Percentiles rank a stretch among this genome's conserved stretches.
These are phyloP conservation scores for Bujurquina vittata DNA, from an alignment of 2,113 vertebrate species.

Conservation along the genomic window DNA sequence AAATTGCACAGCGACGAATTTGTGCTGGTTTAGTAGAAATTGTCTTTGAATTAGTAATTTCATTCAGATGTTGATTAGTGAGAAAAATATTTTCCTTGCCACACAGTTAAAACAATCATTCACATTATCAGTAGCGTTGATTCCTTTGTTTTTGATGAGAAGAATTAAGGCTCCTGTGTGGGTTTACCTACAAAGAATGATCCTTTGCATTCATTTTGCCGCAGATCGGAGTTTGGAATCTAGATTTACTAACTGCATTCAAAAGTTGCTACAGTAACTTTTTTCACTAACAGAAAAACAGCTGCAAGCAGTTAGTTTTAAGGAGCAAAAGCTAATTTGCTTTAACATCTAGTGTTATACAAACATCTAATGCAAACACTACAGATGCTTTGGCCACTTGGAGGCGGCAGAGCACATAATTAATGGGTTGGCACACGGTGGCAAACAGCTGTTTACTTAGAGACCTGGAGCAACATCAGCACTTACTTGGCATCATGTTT, in stretches of 20 bases:
- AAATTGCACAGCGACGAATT: not conserved
- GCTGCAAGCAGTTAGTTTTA: too few species aligned
- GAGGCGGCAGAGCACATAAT: not conserved
- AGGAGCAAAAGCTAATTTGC: too few species aligned
- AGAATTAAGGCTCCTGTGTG: not conserved
- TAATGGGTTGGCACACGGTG: not conserved
- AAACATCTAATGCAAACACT: too few species aligned
- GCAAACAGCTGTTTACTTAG: not conserved
- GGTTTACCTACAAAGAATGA: not conserved
- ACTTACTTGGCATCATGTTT: not conserved
- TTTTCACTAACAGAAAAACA: too few species aligned
- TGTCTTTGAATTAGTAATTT: not conserved
- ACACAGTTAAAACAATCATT: not conserved
- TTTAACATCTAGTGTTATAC: too few species aligned
- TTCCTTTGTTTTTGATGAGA: not conserved
- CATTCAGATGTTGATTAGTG: not conserved
- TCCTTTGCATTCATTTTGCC: too few species aligned
- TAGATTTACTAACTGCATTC: not conserved
- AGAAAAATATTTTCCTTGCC: not conserved
- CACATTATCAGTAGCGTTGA: not conserved
- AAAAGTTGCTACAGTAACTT: too few species aligned
- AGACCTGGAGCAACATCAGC: not conserved
- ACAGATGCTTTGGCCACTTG: not conserved
- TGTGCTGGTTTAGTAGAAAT: not conserved
- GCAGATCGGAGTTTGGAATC: not conserved